Conservation (phyloP, 2,113 vertebrate species). For the Cromileptes altivelis region DNA sequence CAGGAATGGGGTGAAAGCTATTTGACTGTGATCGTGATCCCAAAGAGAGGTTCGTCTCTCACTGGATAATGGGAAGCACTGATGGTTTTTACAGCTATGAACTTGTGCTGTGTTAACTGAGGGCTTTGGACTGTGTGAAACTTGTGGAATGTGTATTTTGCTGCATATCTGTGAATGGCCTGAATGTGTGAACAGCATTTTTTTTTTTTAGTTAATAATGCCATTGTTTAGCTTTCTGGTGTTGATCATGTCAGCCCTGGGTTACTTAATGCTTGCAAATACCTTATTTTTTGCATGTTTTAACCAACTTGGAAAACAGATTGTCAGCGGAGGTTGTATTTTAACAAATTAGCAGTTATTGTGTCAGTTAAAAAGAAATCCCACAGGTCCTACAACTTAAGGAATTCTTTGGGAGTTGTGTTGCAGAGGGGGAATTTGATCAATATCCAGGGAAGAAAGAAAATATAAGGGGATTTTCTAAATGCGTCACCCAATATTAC, state of each 20-base stretch:
- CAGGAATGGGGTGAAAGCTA: conserved; percentile 55
- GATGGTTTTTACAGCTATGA: conserved; percentile 59
- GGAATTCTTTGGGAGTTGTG: neutral
- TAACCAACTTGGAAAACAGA: neutral
- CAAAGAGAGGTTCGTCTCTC: conserved; percentile 41
- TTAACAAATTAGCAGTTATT: neutral
- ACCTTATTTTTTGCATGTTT: conserved; percentile 15
- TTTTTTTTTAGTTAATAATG: neutral
- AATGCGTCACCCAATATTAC: neutral
- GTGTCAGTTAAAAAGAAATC: neutral
- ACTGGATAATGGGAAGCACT: conserved; percentile 47
- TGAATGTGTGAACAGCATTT: conserved; percentile 40
- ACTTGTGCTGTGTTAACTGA: conserved; percentile 48
- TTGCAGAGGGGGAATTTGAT: conserved; percentile 7
- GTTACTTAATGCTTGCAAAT: conserved; percentile 41
- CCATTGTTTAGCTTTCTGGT: conserved; percentile 42
- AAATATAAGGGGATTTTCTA: conserved; percentile 19
- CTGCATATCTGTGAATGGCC: conserved; percentile 35
- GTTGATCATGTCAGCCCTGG: neutral
- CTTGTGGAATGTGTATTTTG: conserved; percentile 49
- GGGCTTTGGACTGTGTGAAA: conserved; percentile 65
- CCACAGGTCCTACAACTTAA: conserved; percentile 17
- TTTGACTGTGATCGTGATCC: conserved; percentile 52
- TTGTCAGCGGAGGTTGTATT: neutral
- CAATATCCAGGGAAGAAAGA: neutral